These are phyloP conservation scores for Bombus consobrinus DNA, from an alignment of 1,140 invertebrate species.

Conservation along the genomic window DNA sequence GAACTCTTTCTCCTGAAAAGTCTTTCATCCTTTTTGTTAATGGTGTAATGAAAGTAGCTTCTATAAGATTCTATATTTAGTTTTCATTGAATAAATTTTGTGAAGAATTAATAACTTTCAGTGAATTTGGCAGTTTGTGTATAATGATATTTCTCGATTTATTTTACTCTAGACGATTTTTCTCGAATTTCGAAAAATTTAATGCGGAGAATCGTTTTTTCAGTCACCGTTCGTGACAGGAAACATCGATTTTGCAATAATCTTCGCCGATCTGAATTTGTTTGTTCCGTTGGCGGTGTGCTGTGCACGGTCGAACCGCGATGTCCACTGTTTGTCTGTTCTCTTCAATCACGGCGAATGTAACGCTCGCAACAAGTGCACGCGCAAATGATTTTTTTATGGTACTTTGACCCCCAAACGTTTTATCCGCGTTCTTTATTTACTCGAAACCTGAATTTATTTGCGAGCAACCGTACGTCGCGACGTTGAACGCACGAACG, in stretches of 20 bases:
- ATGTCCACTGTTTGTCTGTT: constrained; percentile 10
- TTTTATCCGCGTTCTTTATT: constrained; percentile 49
- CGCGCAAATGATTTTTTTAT: constrained; percentile 49
- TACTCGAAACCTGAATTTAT: constrained; percentile 42
- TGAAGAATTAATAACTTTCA: too few species aligned
- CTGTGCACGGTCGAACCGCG: background rate
- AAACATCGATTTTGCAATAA: constrained; percentile 20
- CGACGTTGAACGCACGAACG: background rate
- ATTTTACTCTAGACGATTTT: too few species aligned
- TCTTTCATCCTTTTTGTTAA: too few species aligned
- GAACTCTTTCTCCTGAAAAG: too few species aligned
- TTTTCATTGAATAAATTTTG: too few species aligned
- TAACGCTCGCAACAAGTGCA: constrained; percentile 38
- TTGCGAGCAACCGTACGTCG: constrained; percentile 25
- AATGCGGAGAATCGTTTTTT: too few species aligned
- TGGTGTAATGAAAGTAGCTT: too few species aligned
- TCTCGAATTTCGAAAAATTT: background rate
- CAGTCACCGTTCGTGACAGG: background rate
- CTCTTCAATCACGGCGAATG: constrained; percentile 29
- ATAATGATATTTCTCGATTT: too few species aligned
- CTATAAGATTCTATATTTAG: too few species aligned
- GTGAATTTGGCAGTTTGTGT: too few species aligned
- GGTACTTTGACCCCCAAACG: constrained; percentile 43
- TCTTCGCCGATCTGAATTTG: constrained; percentile 28
- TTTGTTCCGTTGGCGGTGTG: background rate